Percentiles rank a stretch among this genome's conserved stretches.
phyloP scores from a whole-genome alignment of 2,797 vertebrate species.

The Danionella dracula region DNA sequence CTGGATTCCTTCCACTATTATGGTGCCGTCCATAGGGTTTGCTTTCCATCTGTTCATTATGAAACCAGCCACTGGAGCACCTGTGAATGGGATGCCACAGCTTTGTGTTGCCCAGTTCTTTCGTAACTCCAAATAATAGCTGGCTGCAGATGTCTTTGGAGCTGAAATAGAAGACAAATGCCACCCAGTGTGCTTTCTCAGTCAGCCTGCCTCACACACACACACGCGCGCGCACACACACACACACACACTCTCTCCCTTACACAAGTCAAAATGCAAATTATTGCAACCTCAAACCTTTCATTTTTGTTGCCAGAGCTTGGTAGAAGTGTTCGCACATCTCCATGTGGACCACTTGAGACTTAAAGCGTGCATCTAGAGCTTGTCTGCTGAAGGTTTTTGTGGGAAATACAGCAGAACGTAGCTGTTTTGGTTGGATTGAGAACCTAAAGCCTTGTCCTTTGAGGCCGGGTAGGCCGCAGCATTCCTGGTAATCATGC shows the following conservation, averaged over 20 bases:
- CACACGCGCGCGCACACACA: neutral
- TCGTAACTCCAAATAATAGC: conserved; percentile 22
- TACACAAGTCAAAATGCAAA: conserved; percentile 36
- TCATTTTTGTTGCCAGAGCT: neutral
- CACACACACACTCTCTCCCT: neutral
- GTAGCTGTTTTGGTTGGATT: too few relatives aligned
- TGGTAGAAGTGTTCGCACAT: conserved; percentile 15
- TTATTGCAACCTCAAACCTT: neutral
- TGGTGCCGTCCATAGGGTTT: neutral
- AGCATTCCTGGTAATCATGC: conserved; percentile 49
- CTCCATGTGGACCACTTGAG: neutral
- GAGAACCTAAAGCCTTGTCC: conserved; percentile 4
- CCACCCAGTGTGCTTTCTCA: conserved; percentile 42
- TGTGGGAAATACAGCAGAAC: too few relatives aligned
- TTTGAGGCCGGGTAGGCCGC: conserved; percentile 27
- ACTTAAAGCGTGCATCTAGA: neutral
- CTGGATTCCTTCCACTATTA: neutral
- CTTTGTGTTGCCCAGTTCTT: conserved; percentile 14
- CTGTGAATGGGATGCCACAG: conserved; percentile 25
- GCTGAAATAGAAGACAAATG: conserved; percentile 41
- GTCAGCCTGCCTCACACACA: conserved; percentile 7
- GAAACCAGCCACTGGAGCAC: conserved; percentile 20
- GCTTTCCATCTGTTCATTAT: neutral
- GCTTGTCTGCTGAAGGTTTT: neutral
- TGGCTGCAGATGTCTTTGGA: conserved; percentile 33